These are phyloP conservation scores for Apostichopus leukothele DNA, from an alignment of 53 echinoderm and acorn worm species.

Conservation along the genomic window DNA sequence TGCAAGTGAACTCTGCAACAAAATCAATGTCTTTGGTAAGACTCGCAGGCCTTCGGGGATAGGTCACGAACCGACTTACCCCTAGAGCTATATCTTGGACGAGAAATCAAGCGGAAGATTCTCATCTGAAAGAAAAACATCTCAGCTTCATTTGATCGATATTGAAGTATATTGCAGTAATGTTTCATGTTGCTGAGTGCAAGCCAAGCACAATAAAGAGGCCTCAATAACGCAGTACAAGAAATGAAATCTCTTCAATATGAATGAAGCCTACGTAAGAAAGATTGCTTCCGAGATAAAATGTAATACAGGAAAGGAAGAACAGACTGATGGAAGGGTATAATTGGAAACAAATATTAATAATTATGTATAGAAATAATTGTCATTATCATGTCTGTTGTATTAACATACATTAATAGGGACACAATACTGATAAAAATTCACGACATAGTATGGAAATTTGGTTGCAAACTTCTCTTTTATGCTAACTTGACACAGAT, in stretches of 20 bases:
- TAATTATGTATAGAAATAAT: too few relatives aligned
- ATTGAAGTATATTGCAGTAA: conserved; percentile 2
- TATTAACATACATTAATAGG: too few relatives aligned
- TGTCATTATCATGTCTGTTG: too few relatives aligned
- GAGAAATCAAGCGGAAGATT: conserved; percentile 7
- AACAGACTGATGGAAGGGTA: too few relatives aligned
- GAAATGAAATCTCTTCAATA: too few relatives aligned
- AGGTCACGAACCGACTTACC: conserved; percentile 10
- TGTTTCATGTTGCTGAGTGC: conserved; percentile 2
- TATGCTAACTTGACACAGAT: too few relatives aligned
- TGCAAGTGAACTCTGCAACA: neutral
- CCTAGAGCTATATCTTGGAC: neutral
- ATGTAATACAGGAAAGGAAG: too few relatives aligned
- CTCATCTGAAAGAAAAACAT: conserved; percentile 5
- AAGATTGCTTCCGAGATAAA: neutral
- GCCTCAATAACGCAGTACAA: neutral
- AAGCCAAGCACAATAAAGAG: neutral
- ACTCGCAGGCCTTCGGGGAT: neutral
- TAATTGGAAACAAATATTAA: too few relatives aligned
- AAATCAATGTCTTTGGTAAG: neutral
- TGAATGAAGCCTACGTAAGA: too few relatives aligned
- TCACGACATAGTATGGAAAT: too few relatives aligned
- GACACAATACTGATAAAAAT: too few relatives aligned
- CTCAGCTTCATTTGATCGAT: conserved; percentile 1
- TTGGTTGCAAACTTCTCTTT: too few relatives aligned